Percentiles rank a stretch among this genome's conserved stretches.
These are phyloP conservation scores for Brachycybe producta DNA, from an alignment of 2,888 invertebrate genomes.

Conservation along the genomic window DNA sequence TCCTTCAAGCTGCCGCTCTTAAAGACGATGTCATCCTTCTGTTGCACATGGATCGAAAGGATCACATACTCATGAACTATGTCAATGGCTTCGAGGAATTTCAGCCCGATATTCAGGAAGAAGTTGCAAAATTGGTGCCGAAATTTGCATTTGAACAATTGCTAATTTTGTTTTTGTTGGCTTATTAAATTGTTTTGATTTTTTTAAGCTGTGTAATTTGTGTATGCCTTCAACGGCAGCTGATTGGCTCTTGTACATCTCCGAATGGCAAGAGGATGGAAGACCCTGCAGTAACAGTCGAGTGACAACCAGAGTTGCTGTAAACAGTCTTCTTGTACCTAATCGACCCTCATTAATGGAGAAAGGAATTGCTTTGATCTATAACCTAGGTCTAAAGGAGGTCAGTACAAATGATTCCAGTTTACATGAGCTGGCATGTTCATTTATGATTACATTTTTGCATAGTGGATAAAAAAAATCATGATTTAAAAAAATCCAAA, in stretches of 20 bases:
- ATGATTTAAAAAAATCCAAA: no score
- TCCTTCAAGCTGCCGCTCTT: constrained; percentile 27
- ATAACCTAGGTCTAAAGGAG: constrained; percentile 89
- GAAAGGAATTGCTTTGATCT: constrained; percentile 69
- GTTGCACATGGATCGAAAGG: constrained; percentile 76
- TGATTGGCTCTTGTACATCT: constrained; percentile 86
- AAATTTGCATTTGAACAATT: background rate
- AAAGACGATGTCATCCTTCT: constrained; percentile 81
- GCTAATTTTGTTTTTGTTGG: constrained; percentile 16
- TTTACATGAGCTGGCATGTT: background rate
- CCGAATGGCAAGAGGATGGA: constrained; percentile 62
- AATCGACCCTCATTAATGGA: constrained; percentile 58
- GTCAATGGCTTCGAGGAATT: constrained; percentile 65
- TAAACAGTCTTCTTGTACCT: constrained; percentile 59
- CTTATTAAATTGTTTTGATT: constrained; percentile 1
- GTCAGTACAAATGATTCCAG: no score
- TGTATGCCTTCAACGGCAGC: constrained; percentile 78
- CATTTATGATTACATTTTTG: background rate
- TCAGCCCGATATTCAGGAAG: constrained; percentile 59
- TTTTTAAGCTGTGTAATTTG: constrained; percentile 65
- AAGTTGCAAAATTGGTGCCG: constrained; percentile 64
- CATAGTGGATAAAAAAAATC: background rate
- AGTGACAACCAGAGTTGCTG: constrained; percentile 64
- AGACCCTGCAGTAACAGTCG: constrained; percentile 73
- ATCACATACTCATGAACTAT: constrained; percentile 78